Base-by-base conservation (phyloP, 2,113 vertebrate genomes). In the Bujurquina vittata region DNA sequence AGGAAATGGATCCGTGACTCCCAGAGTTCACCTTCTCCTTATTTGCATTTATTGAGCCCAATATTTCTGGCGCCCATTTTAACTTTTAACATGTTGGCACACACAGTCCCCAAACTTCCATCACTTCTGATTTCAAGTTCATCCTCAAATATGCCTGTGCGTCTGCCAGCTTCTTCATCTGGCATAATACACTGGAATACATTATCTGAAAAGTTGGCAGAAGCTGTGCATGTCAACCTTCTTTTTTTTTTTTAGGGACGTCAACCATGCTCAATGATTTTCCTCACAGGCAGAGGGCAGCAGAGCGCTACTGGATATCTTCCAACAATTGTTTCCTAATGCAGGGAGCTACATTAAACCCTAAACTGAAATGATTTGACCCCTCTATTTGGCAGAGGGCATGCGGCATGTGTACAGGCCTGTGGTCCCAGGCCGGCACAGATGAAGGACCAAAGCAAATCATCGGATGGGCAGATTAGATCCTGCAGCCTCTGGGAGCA, bases 201-300 rank as follows among this genome's bases (percentile, higher is more conserved):
- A 72, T 82, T 77, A 81, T 76, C 43, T 58, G 9, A 29, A 15
- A 75, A 62, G 43, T 80, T 92, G 91, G 84, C 88, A 89, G 63
- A 72, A 65, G 55, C 17, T 1, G 55, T 58, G 29, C 23, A n/a
- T 1, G 14, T 67, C 54, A 35, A 73, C 23, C 67, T 58, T 52
- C 5, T 2, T 4, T 10, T 55, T n/a, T 69, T 69, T 69, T 7
- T 11, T 0, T 59, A 49, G 52, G 46, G 61, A 20, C 20, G 10
- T 22, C 7, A 58, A 58, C 49, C 59, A 56, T 29, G 10, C 23
- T 46, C 20, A 0, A n/a, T n/a, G 22, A n/a, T 5, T 11, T 63
- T 72, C 10, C 15, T 67, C 4, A 56, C 91, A 87, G 82, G 14
- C 65, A 94, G 93, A 87, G 86, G 94, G 93, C 91, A 92, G 91